Base-by-base conservation (phyloP, 2,888 invertebrate species). In the Morpho deidamia region DNA sequence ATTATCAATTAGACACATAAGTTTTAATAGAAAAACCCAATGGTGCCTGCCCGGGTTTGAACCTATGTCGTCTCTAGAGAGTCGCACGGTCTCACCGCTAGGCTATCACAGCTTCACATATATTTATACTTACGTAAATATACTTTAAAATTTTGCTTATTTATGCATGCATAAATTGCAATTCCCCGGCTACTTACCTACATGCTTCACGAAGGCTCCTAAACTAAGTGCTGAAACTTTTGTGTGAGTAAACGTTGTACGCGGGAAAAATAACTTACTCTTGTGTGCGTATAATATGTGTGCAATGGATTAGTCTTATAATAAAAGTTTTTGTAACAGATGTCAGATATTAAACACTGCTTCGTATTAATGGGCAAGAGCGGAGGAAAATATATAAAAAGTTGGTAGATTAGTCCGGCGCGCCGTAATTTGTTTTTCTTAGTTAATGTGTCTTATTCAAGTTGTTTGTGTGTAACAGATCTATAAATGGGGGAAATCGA, bases 261-360 rank as follows among this genome's bases (percentile, higher is more conserved):
- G 64, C 61, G 67, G 65, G 68, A 60, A 70, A 69, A 68, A 68
- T 68, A 66, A 59, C 57, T 65, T 66, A 59, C 62, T 52, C 62
- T 57, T 66, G 63, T 74, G 72, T 69, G 70, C 57, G 65, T 68
- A 60, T 54, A 57, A 62, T 65, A 66, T 72, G 78, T 80, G 77
- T 86, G 87, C 88, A 86, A 87, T 84, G 86, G 88, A 89, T 89
- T 88, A 89, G 85, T 82, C 75, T 89, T 87, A 88, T 88, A 88
- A 89, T 89, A 89, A 89, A 89, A 89, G 88, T 89, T 89, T 89
- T 88, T 87, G 88, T 81, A 87, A 86, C 88, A 89, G 86, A 88
- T 89, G 88, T 87, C 87, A 84, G 83, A 88, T 89, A 89, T 89
- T 89, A 89, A 89, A 87, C 86, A 87, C 80, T 79, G 78, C 74